Base-by-base conservation (phyloP, 1,140 invertebrate genomes). In the Capitella teleta region DNA sequence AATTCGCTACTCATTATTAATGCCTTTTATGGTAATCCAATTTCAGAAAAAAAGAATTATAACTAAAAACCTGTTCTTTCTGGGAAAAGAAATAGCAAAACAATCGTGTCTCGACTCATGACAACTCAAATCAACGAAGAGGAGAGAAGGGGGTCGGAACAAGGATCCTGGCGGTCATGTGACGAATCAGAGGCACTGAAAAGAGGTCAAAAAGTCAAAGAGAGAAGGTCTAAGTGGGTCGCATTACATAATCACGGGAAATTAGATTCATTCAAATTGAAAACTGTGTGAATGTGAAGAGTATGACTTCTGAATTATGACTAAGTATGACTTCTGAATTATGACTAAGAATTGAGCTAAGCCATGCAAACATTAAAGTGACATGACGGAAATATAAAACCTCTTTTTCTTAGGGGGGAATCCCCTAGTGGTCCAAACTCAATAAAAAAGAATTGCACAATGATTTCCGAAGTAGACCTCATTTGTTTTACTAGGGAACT, bases 131-230 rank as follows among this genome's bases (percentile, higher is more conserved):
- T 57, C 63, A 94, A 73, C 91, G 79, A 6, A 89, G 87, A 25
- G 90, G 91, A 5, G 91, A 95, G 73, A 94, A 95, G 43, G 81
- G 79, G 26, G 86, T 93, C 26, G 91, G 89, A 49, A 82, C 80
- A 54, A 96, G 77, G 62, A 96, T 90, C 52, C 90, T 81, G 58
- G 86, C 89, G 67, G 94, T 84, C 88, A 95, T 94, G 71, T 95
- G 87, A 50, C 86, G 77, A 54, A 97, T 96, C 43, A 97, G 77
- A 23, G 93, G 92, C 48, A 98, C 92, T 53, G 62, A 44, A 66
- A 66, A n/a, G n/a, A n/a, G n/a, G 55, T 55, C 45, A 36, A 43
- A 32, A n/a, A 28, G 10, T 16, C 2, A 38, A 37, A 26, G 28
- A 14, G 19, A 49, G 21, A 26, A 46, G 24, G 28, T 3, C 12